Conservation (phyloP, 2,113 vertebrate genomes). For the Zosterops borbonicus region DNA sequence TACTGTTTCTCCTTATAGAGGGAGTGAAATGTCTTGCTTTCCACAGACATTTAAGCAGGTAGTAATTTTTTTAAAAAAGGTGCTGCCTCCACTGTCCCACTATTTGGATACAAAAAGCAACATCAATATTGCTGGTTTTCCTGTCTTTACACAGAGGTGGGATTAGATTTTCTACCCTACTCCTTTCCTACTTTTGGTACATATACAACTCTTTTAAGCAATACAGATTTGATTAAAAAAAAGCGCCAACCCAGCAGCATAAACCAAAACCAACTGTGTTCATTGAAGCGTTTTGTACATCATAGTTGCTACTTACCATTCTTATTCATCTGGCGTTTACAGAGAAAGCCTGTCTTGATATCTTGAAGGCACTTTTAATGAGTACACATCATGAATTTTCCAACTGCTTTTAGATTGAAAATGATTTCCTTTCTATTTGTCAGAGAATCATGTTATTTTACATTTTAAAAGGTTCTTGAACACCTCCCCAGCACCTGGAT, state of each 20-base stretch:
- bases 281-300: neutral
- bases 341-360: slow-evolving; percentile 30
- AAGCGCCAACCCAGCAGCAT: neutral
- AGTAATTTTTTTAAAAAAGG: neutral
- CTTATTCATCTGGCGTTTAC: slow-evolving; percentile 16
- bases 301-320: slow-evolving; percentile 9
- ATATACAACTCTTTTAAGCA: neutral
- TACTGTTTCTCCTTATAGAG: neutral
- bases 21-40: neutral
- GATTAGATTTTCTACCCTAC: neutral
- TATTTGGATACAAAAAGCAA: neutral
- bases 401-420: slow-evolving; percentile 38
- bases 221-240: neutral
- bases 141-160: neutral
- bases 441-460: slow-evolving; percentile 51
- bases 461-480: slow-evolving; percentile 58
- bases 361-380: slow-evolving; percentile 59
- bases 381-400: slow-evolving; percentile 52
- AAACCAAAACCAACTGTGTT: neutral
- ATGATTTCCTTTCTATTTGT: slow-evolving; percentile 49
- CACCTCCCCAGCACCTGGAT: slow-evolving; percentile 6
- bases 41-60: neutral
- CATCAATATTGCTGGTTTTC: neutral
- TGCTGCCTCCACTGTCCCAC: neutral
- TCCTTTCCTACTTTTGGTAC: neutral